Evolutionary conservation across 2,888 invertebrate genomes (phyloP).

Genomic region (Phortica magna): DNA sequence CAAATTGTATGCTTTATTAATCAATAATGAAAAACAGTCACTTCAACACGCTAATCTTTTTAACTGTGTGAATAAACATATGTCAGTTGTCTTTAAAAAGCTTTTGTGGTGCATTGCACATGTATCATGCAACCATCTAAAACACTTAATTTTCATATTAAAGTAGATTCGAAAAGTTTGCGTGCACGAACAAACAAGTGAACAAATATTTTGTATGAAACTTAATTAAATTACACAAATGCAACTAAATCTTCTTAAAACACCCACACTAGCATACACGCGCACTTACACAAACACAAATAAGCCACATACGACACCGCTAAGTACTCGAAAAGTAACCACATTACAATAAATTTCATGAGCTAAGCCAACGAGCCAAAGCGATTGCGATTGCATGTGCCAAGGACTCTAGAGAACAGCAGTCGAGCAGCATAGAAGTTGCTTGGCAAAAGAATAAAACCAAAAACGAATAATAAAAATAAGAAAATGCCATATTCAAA

Average conservation of each 20-base stretch:
- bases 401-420: background rate
- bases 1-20: too few species aligned
- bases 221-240: conserved; percentile 9
- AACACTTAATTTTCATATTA: too few species aligned
- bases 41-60: too few species aligned
- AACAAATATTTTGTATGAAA: conserved; percentile 9
- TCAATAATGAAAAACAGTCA: too few species aligned
- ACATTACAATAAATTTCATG: conserved; percentile 29
- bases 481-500: background rate
- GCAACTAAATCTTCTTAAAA: background rate
- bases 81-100: too few species aligned
- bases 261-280: background rate
- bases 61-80: too few species aligned
- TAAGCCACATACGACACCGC: conserved; percentile 10
- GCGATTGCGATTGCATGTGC: background rate
- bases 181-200: too few species aligned
- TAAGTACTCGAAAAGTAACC: conserved; percentile 19
- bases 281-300: background rate
- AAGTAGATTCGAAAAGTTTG: too few species aligned
- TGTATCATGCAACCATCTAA: too few species aligned
- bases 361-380: background rate
- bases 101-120: too few species aligned
- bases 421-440: background rate
- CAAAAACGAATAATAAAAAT: background rate
- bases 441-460: background rate